Percentiles rank a stretch among this genome's conserved stretches.
Evolutionary conservation across 2,113 vertebrate genomes (phyloP).

Genomic region (Sphaerodactylus townsendi): DNA sequence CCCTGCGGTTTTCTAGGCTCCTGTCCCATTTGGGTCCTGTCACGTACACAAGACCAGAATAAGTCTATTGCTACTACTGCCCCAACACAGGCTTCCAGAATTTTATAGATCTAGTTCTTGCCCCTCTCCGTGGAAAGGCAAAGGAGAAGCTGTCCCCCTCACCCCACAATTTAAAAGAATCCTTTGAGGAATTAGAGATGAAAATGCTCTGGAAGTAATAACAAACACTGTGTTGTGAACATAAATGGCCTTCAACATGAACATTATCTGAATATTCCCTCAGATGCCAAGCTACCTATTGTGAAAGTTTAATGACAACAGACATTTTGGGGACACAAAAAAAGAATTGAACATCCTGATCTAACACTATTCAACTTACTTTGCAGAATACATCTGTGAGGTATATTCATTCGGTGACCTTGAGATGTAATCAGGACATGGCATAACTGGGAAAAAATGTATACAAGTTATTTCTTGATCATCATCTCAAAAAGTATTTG

Average conservation of each 20-base stretch:
- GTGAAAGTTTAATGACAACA: background rate
- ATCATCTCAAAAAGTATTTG: background rate
- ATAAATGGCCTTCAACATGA: background rate
- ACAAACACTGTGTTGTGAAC: background rate
- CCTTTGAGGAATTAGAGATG: background rate
- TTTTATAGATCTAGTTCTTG: no score
- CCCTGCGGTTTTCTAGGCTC: no score
- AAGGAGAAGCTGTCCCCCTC: no score
- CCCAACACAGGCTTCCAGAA: no score
- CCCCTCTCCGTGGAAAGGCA: no score
- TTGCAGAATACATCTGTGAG: constrained; percentile 84
- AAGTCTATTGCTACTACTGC: no score
- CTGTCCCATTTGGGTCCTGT: no score
- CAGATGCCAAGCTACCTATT: background rate
- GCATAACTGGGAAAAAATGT: constrained; percentile 77
- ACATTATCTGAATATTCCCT: background rate
- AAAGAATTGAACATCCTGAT: constrained; percentile 25
- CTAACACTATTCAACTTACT: constrained; percentile 75
- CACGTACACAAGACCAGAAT: no score
- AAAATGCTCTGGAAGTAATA: background rate
- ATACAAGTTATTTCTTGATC: background rate
- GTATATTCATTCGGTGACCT: constrained; percentile 83
- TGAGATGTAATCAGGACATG: constrained; percentile 82
- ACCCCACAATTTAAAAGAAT: background rate
- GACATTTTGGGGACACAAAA: background rate